Evolutionary conservation across 2,797 vertebrate species (phyloP), one percentile per base, ranked within the genome.

Genomic region (Microtus obscurus): DNA sequence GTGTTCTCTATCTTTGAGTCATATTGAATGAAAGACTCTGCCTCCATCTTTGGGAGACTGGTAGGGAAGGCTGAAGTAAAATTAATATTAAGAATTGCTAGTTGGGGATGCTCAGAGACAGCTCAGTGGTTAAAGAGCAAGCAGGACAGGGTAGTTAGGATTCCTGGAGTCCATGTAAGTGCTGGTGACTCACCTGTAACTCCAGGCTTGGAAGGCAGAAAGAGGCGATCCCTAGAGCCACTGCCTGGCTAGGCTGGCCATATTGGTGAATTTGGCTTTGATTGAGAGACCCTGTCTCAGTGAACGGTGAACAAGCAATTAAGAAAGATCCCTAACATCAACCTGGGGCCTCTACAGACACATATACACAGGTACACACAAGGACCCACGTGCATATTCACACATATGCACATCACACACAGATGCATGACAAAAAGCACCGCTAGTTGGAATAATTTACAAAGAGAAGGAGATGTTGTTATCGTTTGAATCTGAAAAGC

Each of bases 1-100:
- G 63, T 63, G 34, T 91, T 40, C 23, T 71, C 59, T 71, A 51
- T 78, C 76, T 91, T 95, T 96, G 43, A 92, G 61, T 93, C 71
- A 87, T 25, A 87, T 67, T 87, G 74, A 94, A 90, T 56, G 29
- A 82, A 95, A 77, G 79, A 59, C 25, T 69, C 31, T 69, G 83
- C 59, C 45, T 92, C 19, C 13, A 13, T 87, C 13, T 95, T 95
- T 76, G 77, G 73, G 71, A 27, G 31, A 37, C 76, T 40, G 56
- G 78, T 95, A 48, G 48, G 80, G 43, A 95, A 79, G 87, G 31
- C 53, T 23, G 90, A 81, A 83, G 11, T 90, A 87, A 83, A 71
- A 78, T 27, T 12, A 1, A 40, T 40, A 69, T 73, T 87, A 85
- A 93, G 67, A 89, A 56, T 74, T 63, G 40, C 29, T 85, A n/a